A percentile compares a stretch with the other conserved stretches of the same genome.
Evolutionary conservation across 2,797 vertebrate genomes (phyloP).

Genomic region (Odontamblyopus lacepedii): DNA sequence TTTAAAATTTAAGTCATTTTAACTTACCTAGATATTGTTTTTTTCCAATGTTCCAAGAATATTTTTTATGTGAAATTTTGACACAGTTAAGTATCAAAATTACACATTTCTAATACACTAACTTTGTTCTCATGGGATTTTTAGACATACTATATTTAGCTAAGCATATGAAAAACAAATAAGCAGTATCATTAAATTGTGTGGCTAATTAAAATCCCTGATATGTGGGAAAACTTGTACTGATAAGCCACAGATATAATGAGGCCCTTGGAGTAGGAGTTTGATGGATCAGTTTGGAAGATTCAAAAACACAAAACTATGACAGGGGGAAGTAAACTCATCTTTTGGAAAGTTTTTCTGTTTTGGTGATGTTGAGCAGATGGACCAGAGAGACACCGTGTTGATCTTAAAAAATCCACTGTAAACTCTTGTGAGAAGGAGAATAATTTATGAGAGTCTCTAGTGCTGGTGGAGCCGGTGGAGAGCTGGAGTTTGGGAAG

Average conservation of each 20-base stretch:
- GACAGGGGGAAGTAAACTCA: slow-evolving; percentile 5
- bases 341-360: slow-evolving; percentile 3
- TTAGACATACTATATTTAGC: no score
- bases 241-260: slow-evolving; percentile 61
- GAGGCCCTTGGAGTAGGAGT: slow-evolving; percentile 50
- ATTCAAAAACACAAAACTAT: slow-evolving; percentile 18
- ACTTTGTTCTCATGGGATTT: no score
- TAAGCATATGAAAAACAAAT: neutral
- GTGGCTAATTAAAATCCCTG: slow-evolving; percentile 54
- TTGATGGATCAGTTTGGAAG: slow-evolving; percentile 21
- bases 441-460: slow-evolving; percentile 72
- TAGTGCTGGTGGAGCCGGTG: slow-evolving; percentile 25
- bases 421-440: slow-evolving; percentile 32
- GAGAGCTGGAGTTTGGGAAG: slow-evolving; percentile 53
- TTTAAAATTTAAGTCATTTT: no score
- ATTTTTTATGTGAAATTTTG: no score
- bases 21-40: no score
- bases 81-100: no score
- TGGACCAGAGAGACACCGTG: neutral
- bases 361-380: neutral
- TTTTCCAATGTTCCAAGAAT: no score
- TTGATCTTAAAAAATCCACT: slow-evolving; percentile 6
- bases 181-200: neutral
- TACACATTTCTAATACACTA: no score
- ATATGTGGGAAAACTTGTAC: slow-evolving; percentile 40